Percentiles rank a stretch among this genome's conserved stretches.
phyloP scores from a whole-genome alignment of 2,888 invertebrate genomes.

The Linyphia triangularis region DNA sequence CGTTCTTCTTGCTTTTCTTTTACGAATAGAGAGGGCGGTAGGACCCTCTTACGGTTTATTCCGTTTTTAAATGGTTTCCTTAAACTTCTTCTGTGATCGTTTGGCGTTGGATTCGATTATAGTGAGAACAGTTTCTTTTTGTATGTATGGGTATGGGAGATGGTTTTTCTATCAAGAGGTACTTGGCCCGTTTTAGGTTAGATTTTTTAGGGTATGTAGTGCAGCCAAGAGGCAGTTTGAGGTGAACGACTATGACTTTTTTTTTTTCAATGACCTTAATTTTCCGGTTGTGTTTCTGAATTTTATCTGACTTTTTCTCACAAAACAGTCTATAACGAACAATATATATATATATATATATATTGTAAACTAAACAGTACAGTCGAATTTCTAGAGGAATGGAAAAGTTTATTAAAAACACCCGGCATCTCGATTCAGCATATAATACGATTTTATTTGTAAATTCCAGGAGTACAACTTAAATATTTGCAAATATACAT shows the following conservation, averaged over 20 bases:
- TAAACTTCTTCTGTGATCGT: constrained; percentile 42
- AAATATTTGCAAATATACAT: no score
- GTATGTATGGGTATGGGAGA: background rate
- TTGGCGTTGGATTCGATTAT: constrained; percentile 51
- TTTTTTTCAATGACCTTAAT: background rate
- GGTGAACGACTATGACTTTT: background rate
- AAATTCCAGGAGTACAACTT: no score
- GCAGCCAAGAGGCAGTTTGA: background rate
- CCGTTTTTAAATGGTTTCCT: constrained; percentile 64
- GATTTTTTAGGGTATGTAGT: background rate
- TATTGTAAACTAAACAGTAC: no score
- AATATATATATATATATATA: no score
- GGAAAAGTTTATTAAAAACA: no score
- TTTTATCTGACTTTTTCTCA: no score
- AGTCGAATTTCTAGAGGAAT: no score
- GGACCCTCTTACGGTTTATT: constrained; percentile 21
- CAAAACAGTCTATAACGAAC: no score
- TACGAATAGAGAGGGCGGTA: background rate
- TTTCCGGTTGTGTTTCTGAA: no score
- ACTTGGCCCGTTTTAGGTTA: constrained; percentile 7
- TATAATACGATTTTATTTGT: no score
- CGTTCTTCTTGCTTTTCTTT: constrained; percentile 36
- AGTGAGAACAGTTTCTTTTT: constrained; percentile 37
- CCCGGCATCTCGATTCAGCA: no score
- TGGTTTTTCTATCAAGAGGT: constrained; percentile 1